Evolutionary conservation across 2,888 invertebrate genomes (phyloP), one percentile per base, ranked within the genome.

Genomic region (Pediacus dermestoides): DNA sequence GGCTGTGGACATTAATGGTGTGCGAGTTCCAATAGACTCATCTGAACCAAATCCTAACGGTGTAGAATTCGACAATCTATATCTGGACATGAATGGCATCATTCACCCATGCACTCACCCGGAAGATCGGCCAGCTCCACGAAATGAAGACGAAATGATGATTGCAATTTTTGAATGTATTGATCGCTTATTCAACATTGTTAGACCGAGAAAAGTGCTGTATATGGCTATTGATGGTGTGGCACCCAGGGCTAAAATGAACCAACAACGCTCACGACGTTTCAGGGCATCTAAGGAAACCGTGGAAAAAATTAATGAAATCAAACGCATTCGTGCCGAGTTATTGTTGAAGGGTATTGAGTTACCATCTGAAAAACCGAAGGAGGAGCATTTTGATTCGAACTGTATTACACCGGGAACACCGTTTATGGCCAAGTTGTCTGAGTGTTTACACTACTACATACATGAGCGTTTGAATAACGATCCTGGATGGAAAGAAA

Each of bases 171-270:
- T 99, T 67, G 96, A 96, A 60, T 97, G 95, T 68, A 96, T 99
- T 49, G 99, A 99, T 70, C 76, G 96, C 42, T 75, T 99, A 42
- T 91, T 97, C 70, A 77, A 82, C 30, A 95, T 96, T 58, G 92
- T 95, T 0, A 75, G 95, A 50, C 96, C 96, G 0, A 77, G 92
- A 57, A 92, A 92, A 67, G 53, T 99, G 27, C 72, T 99, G 46
- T 99, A 99, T 70, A 97, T 99, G 97, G 99, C 99, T 34, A 96
- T 99, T 68, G 99, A 99, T 74, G 99, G 99, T 48, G 97, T 99
- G 56, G 96, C 96, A 1, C 95, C 99, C 0, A 76, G 97, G 61
- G 99, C 99, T 0, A 99, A 99, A 73, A 99, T 99, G 99, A 99
- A 99, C 72, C 99, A 99, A 66, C 99, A 99, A 66, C 77, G 99